Evolutionary conservation across 1,140 invertebrate genomes (phyloP).

Genomic region (Amyelois transitella): DNA sequence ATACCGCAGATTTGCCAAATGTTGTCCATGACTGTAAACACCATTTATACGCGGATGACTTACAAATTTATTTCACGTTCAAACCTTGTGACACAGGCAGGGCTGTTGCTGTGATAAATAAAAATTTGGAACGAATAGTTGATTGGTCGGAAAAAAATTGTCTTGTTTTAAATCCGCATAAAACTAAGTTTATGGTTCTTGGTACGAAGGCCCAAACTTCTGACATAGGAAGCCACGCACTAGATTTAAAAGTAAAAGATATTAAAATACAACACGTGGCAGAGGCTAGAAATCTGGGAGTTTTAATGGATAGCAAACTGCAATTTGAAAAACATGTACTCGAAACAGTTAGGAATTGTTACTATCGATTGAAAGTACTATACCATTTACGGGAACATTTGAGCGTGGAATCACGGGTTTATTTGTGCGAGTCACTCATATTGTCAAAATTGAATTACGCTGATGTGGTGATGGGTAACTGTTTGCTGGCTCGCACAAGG

Average conservation of each 20-base stretch:
- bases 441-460: not conserved
- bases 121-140: not conserved
- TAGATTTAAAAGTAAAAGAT: not conserved
- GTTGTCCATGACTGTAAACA: not conserved
- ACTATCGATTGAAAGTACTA: not conserved
- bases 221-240: not conserved
- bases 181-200: not conserved
- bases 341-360: no score
- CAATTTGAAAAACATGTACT: no score
- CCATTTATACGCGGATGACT: not conserved
- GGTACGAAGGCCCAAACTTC: not conserved
- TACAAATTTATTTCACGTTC: not conserved
- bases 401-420: not conserved
- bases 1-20: not conserved
- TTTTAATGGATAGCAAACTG: not conserved
- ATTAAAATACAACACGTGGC: no score
- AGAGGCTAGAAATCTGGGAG: no score
- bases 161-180: not conserved
- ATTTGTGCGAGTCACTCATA: not conserved
- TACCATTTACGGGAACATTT: not conserved
- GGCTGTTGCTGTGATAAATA: not conserved
- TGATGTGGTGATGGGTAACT: not conserved
- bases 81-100: not conserved
- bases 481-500: not conserved
- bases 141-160: not conserved